Conservation (phyloP, 2,797 vertebrate genomes). For the Melanotaenia parkinsoni region DNA sequence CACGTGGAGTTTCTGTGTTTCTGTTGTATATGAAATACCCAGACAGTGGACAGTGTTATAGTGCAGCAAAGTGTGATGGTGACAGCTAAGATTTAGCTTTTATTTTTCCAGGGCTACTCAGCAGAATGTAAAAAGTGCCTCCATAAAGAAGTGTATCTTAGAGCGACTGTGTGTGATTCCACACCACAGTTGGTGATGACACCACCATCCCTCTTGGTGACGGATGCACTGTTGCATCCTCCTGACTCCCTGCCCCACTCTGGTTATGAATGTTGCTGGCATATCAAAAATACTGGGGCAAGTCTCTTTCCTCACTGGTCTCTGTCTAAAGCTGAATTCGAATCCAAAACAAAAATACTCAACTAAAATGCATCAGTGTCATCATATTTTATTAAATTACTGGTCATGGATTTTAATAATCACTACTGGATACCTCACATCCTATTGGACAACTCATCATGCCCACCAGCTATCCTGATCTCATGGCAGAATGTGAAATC, state of each 20-base stretch:
- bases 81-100: slow-evolving; percentile 82
- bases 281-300: slow-evolving; percentile 62
- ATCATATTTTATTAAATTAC: neutral
- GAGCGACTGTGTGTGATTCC: slow-evolving; percentile 80
- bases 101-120: slow-evolving; percentile 83
- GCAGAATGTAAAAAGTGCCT: slow-evolving; percentile 82
- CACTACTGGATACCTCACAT: slow-evolving; percentile 16
- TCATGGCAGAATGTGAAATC: no score
- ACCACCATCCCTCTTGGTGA: slow-evolving; percentile 82
- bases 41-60: slow-evolving; percentile 70
- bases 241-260: slow-evolving; percentile 64
- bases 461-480: neutral
- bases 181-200: slow-evolving; percentile 80
- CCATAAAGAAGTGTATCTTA: slow-evolving; percentile 81
- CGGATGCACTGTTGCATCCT: slow-evolving; percentile 78
- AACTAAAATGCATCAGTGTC: slow-evolving; percentile 12
- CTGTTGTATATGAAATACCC: slow-evolving; percentile 37
- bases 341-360: slow-evolving; percentile 24
- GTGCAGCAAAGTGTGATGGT: slow-evolving; percentile 65
- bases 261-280: slow-evolving; percentile 76
- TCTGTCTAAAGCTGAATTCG: slow-evolving; percentile 22
- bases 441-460: slow-evolving; percentile 14
- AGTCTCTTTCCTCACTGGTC: slow-evolving; percentile 47
- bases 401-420: slow-evolving; percentile 17
- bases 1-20: slow-evolving; percentile 55